Conservation (phyloP, 2,888 invertebrate species). For the Habrosyne pyritoides region DNA sequence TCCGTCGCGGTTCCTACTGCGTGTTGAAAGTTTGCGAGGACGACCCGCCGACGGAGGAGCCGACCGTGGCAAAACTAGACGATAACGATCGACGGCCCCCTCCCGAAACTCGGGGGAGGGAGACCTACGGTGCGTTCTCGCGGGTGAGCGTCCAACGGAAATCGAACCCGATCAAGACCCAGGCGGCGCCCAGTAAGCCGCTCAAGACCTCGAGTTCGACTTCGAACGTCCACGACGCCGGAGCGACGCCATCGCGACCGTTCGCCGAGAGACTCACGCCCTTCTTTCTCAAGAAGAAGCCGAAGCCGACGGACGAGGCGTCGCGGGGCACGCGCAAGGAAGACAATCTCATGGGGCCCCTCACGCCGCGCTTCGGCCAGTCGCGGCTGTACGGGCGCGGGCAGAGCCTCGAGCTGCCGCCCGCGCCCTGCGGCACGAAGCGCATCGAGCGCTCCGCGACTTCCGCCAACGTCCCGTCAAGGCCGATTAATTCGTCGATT, state of each 20-base stretch:
- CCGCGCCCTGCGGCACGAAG: slow-evolving; percentile 46
- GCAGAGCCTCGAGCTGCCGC: slow-evolving; percentile 70
- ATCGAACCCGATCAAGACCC: slow-evolving; percentile 74
- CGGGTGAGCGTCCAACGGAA: slow-evolving; percentile 72
- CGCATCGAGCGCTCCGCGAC: slow-evolving; percentile 76
- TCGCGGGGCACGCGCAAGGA: slow-evolving; percentile 54
- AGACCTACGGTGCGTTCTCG: slow-evolving; percentile 64
- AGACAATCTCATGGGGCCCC: slow-evolving; percentile 70
- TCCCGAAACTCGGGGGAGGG: slow-evolving; percentile 34
- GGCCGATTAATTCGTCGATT: slow-evolving; percentile 69
- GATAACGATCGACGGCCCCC: slow-evolving; percentile 25
- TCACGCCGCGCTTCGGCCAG: slow-evolving; percentile 77
- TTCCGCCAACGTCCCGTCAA: slow-evolving; percentile 63
- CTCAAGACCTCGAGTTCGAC: slow-evolving; percentile 75
- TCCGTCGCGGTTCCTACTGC: slow-evolving; percentile 69
- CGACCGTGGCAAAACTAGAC: slow-evolving; percentile 25
- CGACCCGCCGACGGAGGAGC: slow-evolving; percentile 44
- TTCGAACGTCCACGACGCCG: slow-evolving; percentile 74
- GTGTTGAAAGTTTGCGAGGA: slow-evolving; percentile 74
- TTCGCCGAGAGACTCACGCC: slow-evolving; percentile 74
- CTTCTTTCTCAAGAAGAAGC: slow-evolving; percentile 75
- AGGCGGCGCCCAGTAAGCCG: slow-evolving; percentile 52
- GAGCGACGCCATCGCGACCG: slow-evolving; percentile 59
- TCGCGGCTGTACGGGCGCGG: slow-evolving; percentile 71
- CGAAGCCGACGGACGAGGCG: slow-evolving; percentile 61